Percentiles rank a stretch among this genome's conserved stretches.
Evolutionary conservation across 2,113 vertebrate genomes (phyloP).

Genomic region (Plotosus lineatus): DNA sequence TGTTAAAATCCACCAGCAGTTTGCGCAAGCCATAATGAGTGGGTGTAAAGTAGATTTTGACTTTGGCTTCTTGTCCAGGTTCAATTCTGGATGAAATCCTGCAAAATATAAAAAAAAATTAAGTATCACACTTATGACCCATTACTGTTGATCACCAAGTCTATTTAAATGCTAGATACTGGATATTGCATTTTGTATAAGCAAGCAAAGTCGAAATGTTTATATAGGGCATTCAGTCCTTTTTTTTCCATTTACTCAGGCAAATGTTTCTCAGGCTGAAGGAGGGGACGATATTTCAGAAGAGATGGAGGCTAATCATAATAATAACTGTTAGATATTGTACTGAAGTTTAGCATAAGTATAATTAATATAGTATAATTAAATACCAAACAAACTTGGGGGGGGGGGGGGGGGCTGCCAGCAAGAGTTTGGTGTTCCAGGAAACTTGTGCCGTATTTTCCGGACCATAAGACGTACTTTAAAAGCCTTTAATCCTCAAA

Average conservation of each 20-base stretch:
- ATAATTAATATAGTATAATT: too few relatives aligned
- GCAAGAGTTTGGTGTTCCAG: not conserved
- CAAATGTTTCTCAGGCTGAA: not conserved
- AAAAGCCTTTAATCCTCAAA: too few relatives aligned
- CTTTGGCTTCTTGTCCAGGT: conserved; percentile 74
- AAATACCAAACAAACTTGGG: too few relatives aligned
- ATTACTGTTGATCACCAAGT: not conserved
- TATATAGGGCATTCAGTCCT: not conserved
- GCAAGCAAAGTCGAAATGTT: not conserved
- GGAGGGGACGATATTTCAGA: not conserved
- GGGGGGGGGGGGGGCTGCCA: too few relatives aligned
- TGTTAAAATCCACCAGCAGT: conserved; percentile 89
- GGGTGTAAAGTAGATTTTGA: conserved; percentile 80
- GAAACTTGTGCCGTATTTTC: too few relatives aligned
- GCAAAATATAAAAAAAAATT: conserved; percentile 55
- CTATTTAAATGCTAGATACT: not conserved
- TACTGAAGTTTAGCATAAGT: not conserved
- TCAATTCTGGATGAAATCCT: conserved; percentile 66
- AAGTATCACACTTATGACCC: conserved; percentile 36
- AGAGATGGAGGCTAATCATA: too few relatives aligned
- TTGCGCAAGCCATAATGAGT: conserved; percentile 75
- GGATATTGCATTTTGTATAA: not conserved
- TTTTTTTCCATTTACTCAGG: not conserved
- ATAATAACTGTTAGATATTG: not conserved
- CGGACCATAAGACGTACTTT: too few relatives aligned